Evolutionary conservation across 2,113 vertebrate species (phyloP).

Genomic region (Nothocercus nigrocapillus): DNA sequence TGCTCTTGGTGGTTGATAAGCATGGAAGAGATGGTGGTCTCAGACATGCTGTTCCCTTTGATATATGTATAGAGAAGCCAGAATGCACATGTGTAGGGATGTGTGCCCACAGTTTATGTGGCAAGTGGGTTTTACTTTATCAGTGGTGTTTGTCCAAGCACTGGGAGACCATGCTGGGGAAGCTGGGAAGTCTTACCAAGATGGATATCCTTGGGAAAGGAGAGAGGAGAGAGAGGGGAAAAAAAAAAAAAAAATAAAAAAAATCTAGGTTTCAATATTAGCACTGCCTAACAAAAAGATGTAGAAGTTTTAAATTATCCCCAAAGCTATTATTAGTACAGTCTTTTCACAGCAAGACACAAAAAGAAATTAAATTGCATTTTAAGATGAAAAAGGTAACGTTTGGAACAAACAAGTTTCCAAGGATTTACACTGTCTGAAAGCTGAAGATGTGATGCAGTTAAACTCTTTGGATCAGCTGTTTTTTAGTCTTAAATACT

Average conservation of each 20-base stretch:
- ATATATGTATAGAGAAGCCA: background rate
- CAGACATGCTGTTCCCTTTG: background rate
- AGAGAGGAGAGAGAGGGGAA: too few species aligned
- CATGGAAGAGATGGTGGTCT: background rate
- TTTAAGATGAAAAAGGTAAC: background rate
- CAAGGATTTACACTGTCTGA: background rate
- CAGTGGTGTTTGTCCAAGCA: background rate
- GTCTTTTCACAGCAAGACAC: background rate
- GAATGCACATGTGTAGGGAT: rapidly evolving
- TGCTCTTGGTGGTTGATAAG: background rate
- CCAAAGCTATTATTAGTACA: background rate
- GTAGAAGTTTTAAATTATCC: background rate
- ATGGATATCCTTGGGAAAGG: background rate
- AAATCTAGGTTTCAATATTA: background rate
- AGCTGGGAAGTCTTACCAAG: background rate
- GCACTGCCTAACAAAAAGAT: background rate
- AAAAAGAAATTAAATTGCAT: background rate
- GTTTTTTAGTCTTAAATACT: background rate
- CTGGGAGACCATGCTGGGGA: background rate
- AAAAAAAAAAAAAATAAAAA: background rate
- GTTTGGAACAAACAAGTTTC: background rate
- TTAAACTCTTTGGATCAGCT: background rate
- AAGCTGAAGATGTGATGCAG: background rate
- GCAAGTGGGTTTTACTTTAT: background rate
- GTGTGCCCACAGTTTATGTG: background rate